Conservation (phyloP, 2,888 invertebrate genomes). For the Epinotia ramella region DNA sequence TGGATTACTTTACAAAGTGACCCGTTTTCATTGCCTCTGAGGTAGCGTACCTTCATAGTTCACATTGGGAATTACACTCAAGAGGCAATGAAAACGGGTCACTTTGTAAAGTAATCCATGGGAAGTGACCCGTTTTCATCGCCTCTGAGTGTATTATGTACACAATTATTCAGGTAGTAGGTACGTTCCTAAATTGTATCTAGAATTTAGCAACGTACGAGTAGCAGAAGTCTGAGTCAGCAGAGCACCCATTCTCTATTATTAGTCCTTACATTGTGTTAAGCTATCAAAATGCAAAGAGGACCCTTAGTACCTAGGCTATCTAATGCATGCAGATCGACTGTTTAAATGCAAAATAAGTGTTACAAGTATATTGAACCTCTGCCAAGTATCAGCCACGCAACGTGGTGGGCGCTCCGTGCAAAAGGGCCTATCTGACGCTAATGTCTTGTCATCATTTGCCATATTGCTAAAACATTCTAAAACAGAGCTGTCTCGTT, state of each 20-base stretch:
- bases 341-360: conserved; percentile 73
- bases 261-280: conserved; percentile 42
- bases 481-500: conserved; percentile 57
- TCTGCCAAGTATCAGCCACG: conserved; percentile 73
- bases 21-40: too few relatives aligned
- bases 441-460: background rate
- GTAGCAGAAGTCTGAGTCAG: conserved; percentile 21
- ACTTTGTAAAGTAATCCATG: too few relatives aligned
- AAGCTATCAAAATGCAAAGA: conserved; percentile 61
- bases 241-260: conserved; percentile 26
- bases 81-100: too few relatives aligned
- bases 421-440: conserved; percentile 3
- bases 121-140: too few relatives aligned
- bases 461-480: background rate
- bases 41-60: too few relatives aligned
- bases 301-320: conserved; percentile 63
- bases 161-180: background rate
- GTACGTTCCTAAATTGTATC: background rate
- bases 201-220: background rate
- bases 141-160: too few relatives aligned
- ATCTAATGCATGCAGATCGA: conserved; percentile 64
- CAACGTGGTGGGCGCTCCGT: conserved; percentile 50
- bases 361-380: conserved; percentile 69
- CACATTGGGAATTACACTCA: too few relatives aligned
- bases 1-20: too few relatives aligned